Evolutionary conservation across 2,888 invertebrate species (phyloP), one percentile per base, ranked within the genome.

Genomic region (Epinotia nisella): DNA sequence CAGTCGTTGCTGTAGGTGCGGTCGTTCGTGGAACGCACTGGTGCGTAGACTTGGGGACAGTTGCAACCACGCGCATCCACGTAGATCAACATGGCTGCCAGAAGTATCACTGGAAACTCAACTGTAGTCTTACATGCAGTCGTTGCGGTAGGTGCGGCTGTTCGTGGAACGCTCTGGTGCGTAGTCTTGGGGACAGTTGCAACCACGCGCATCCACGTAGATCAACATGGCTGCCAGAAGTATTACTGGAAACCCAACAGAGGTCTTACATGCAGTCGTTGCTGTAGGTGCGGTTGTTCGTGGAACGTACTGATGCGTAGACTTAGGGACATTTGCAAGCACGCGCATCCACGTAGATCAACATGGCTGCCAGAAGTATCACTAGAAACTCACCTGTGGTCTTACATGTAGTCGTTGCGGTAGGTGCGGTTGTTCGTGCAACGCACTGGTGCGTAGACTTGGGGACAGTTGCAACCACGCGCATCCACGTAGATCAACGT

Each of bases 161-260:
- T 76, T 74, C 3, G 71, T 71, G 0, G 75, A 75, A 49, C 80
- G 79, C 0, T 79, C 79, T 0, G 78, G n/a, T n/a, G n/a, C n/a
- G n/a, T n/a, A n/a, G n/a, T n/a, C n/a, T n/a, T n/a, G n/a, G n/a
- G n/a, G n/a, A n/a, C n/a, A n/a, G n/a, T n/a, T n/a, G n/a, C n/a
- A n/a, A n/a, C n/a, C n/a, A n/a, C n/a, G n/a, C n/a, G n/a, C n/a
- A n/a, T n/a, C n/a, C n/a, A n/a, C n/a, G n/a, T n/a, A n/a, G n/a
- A n/a, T n/a, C n/a, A n/a, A n/a, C n/a, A n/a, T n/a, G n/a, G n/a
- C n/a, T n/a, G n/a, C n/a, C n/a, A n/a, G n/a, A n/a, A n/a, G n/a
- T n/a, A n/a, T n/a, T n/a, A n/a, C n/a, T n/a, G n/a, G n/a, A n/a
- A n/a, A n/a, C n/a, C n/a, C n/a, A n/a, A n/a, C n/a, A n/a, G n/a